Percentiles rank a stretch among this genome's conserved stretches.
These are phyloP conservation scores for Epizoanthus rinbou DNA, from an alignment of 92 coral and sea anemone species.

Conservation along the genomic window DNA sequence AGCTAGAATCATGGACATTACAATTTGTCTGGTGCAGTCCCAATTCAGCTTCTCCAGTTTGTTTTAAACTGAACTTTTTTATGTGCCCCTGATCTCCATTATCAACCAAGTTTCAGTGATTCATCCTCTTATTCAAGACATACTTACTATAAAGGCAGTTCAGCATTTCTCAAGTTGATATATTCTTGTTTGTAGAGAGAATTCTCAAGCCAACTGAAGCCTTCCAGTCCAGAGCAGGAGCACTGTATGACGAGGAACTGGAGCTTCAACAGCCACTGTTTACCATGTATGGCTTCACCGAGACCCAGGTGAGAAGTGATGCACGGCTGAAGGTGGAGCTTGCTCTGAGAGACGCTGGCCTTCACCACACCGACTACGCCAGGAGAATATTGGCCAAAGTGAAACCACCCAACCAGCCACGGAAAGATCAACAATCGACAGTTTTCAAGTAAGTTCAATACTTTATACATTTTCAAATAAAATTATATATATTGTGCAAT, in stretches of 20 bases:
- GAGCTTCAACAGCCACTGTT: slow-evolving; percentile 94
- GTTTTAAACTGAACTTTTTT: too few relatives aligned
- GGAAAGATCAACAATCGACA: slow-evolving; percentile 93
- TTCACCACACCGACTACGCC: slow-evolving; percentile 90
- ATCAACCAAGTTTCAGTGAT: too few relatives aligned
- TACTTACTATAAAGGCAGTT: too few relatives aligned
- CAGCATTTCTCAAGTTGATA: too few relatives aligned
- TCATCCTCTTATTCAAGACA: too few relatives aligned
- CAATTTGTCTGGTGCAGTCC: too few relatives aligned
- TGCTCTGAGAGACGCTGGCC: slow-evolving; percentile 92
- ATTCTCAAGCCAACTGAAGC: slow-evolving; percentile 90
- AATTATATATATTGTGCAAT: too few relatives aligned
- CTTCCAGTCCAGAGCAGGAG: slow-evolving; percentile 83
- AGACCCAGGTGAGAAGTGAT: slow-evolving; percentile 78
- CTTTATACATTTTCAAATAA: too few relatives aligned
- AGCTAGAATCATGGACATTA: too few relatives aligned
- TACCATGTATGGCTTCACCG: slow-evolving; percentile 83
- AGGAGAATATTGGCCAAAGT: slow-evolving; percentile 80
- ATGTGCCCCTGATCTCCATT: too few relatives aligned
- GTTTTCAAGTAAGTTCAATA: slow-evolving; percentile 63
- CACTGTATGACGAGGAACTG: slow-evolving; percentile 81
- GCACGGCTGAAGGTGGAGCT: slow-evolving; percentile 84
- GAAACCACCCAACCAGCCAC: slow-evolving; percentile 87
- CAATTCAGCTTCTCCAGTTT: too few relatives aligned
- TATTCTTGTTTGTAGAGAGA: slow-evolving; percentile 42